Base-by-base conservation (phyloP, 2,113 vertebrate genomes). In the Sceloporus tristichus region DNA sequence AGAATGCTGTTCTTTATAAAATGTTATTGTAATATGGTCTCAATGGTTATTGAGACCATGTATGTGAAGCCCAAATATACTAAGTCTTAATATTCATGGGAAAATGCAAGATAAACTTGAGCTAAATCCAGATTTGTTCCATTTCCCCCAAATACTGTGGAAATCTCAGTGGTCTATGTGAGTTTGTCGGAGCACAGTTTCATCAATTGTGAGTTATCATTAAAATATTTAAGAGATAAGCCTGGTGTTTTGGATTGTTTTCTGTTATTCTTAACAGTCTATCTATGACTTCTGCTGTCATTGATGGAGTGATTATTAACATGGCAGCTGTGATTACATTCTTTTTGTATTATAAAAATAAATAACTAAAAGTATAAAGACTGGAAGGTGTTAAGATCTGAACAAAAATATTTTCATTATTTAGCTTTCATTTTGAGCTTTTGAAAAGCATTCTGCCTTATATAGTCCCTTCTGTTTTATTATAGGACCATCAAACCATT, bases 401-500 rank as follows among this genome's bases (percentile, higher is more conserved):
- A 38, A 4, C 19, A 48, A 34, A 48, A 48, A 48, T 78, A 79
- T 4, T 80, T 9, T 5, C 83, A 34, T 21, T 73, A 73, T 66
- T 56, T 23, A 34, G 10, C 42, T 62, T n/a, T 75, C 8, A 2
- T 91, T 74, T 65, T 19, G 25, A 82, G n/a, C 54, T 73, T 16
- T 91, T 74, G 9, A 82, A 29, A n/a, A 42, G 2, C 14, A 21
- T 9, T 6, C 59, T 78, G 27, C 29, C 54, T 92, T 21, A 87
- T 4, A 25, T 70, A 7, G 0, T 80, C 70, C 81, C 90, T 48
- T 81, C 42, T 90, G 56, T 93, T 65, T 92, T 83, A 83, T 94
- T 93, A 84, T 95, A 99, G 98, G 98, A 99, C 94, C 98, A 99
- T 88, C 98, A 99, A 95, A 99, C 98, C 56, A 99, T 99, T 95